Evolutionary conservation across 2,113 vertebrate species (phyloP), one percentile per base, ranked within the genome.

Genomic region (Paratilapia polleni): DNA sequence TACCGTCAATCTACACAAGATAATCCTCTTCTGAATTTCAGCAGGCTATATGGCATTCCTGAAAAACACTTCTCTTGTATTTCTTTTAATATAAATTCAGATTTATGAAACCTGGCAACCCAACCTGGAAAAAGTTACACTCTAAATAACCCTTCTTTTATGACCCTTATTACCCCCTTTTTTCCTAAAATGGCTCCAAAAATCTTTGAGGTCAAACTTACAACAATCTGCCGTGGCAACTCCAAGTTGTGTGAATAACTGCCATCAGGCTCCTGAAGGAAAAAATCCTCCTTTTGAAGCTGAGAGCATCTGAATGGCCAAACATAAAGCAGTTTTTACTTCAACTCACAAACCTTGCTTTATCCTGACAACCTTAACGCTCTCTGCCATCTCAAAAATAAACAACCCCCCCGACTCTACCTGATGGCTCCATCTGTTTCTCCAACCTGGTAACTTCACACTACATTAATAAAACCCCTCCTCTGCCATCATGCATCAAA

Each of bases 381-480:
- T 1, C 54, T 26, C 5, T 12, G 28, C 52, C 49, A 28, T 49
- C 19, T 60, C 2, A 0, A 26, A 54, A 80, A 62, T 82, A 17
- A 60, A 80, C 61, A 56, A 38, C 80, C 34, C 77, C 31, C 31
- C 70, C 70, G 4, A 0, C 20, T 66, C 19, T 4, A n/a, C 57
- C 43, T 31, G 38, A 60, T 59, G 63, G 57, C 76, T 80, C 80
- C 79, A 68, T 80, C 85, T 68, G 79, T 52, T 77, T 60, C 62
- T 31, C 49, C 83, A 77, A 41, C 31, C 38, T 78, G 31, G 77
- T 14, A 41, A 77, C 82, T 15, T 47, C 31, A n/a, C 47, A 15
- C 19, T 24, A 54, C 4, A 36, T 84, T 66, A 61, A 81, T 83
- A 60, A 81, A 70, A 54, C 22, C 56, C 20, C 22, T 24, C 36